Evolutionary conservation across 2,797 vertebrate species (phyloP).

Genomic region (Momotus momota): DNA sequence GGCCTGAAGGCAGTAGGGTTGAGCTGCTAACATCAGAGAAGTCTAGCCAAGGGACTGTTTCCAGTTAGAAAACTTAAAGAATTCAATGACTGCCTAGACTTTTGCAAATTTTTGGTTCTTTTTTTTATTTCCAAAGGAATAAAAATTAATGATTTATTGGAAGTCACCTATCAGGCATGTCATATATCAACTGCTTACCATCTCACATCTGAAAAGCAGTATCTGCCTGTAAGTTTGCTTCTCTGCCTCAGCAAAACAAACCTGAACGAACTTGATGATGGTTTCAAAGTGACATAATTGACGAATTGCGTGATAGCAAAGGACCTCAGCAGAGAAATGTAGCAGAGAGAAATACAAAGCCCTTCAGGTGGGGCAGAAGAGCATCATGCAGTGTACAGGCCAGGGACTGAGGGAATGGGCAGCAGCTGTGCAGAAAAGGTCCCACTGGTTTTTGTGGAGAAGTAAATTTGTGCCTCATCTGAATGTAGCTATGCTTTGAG

Average conservation of each 20-base stretch:
- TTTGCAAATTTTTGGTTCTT: neutral
- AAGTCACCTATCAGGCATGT: neutral
- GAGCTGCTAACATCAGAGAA: neutral
- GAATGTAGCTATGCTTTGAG: neutral
- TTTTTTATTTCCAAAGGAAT: neutral
- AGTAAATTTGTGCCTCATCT: neutral
- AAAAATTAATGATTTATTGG: neutral
- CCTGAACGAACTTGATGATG: neutral
- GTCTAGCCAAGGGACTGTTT: neutral
- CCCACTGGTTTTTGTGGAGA: neutral
- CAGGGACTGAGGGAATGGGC: neutral
- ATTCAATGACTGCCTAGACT: neutral
- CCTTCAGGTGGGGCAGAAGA: neutral
- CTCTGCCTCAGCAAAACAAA: neutral
- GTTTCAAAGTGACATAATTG: neutral
- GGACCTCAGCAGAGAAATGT: neutral
- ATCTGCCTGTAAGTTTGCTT: neutral
- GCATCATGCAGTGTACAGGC: neutral
- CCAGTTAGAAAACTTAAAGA: neutral
- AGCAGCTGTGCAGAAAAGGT: neutral
- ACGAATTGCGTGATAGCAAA: neutral
- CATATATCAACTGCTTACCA: neutral
- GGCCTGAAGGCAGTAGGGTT: neutral
- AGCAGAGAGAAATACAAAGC: neutral
- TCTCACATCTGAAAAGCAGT: neutral